Evolutionary conservation across 2,113 vertebrate genomes (phyloP).

Genomic region (Labeo rohita): DNA sequence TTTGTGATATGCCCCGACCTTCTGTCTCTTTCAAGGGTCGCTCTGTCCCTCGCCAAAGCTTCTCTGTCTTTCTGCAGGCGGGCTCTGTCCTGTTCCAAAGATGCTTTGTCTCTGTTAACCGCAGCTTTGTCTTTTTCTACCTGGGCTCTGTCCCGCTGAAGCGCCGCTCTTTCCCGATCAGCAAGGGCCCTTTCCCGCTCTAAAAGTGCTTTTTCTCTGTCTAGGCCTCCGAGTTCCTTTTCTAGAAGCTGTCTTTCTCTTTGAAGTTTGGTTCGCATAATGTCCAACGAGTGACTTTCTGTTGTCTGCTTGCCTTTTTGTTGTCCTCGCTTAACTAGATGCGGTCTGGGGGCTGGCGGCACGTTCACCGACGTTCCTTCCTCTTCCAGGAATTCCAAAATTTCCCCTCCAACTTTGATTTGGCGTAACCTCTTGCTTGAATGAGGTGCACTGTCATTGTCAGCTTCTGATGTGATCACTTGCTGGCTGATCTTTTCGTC

Average conservation of each 20-base stretch:
- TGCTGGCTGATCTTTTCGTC: conserved; percentile 57
- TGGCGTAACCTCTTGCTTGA: conserved; percentile 58
- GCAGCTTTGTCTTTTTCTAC: conserved; percentile 72
- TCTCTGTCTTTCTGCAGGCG: conserved; percentile 62
- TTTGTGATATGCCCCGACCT: conserved; percentile 25
- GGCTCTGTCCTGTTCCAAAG: conserved; percentile 58
- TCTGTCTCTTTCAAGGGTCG: conserved; percentile 64
- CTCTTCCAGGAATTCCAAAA: conserved; percentile 57
- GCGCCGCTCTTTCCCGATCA: conserved; percentile 67
- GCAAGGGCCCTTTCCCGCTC: conserved; percentile 65
- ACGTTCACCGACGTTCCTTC: conserved; percentile 18
- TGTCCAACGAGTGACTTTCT: background rate
- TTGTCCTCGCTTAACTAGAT: background rate
- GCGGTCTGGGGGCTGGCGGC: background rate
- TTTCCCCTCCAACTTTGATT: conserved; percentile 51
- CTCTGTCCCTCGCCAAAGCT: background rate
- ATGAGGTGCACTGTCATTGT: conserved; percentile 36
- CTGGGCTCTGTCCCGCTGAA: conserved; percentile 70
- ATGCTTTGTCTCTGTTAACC: conserved; percentile 63
- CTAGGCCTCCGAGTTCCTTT: conserved; percentile 40
- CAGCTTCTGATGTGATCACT: conserved; percentile 57
- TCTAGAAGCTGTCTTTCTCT: conserved; percentile 35
- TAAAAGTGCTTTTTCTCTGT: conserved; percentile 64
- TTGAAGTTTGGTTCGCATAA: conserved; percentile 26
- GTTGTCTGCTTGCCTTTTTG: background rate